Conservation (phyloP, 2,797 vertebrate species). For the Varecia variegata region DNA sequence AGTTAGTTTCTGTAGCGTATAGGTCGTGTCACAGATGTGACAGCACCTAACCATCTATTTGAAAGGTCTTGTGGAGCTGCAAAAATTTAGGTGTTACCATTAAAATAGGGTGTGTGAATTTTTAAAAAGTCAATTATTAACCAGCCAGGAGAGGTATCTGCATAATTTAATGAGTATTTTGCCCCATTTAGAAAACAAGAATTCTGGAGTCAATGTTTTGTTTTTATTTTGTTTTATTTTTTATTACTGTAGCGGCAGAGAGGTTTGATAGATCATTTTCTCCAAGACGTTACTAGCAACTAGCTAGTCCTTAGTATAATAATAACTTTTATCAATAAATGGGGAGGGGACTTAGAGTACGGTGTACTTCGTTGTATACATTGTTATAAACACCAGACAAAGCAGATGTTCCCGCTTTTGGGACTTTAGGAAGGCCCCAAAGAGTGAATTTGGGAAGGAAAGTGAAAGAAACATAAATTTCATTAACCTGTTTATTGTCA, state of each 20-base stretch:
- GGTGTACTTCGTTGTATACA: accelerated
- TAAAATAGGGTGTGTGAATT: not conserved
- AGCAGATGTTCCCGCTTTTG: not conserved
- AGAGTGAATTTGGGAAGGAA: not conserved
- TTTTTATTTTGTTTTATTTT: constrained; percentile 13
- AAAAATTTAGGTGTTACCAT: not conserved
- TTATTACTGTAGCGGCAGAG: not conserved
- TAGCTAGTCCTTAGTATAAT: not conserved
- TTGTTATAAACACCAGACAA: not conserved
- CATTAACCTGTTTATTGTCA: constrained; percentile 33
- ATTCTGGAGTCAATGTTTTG: not conserved
- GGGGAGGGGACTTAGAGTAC: not conserved
- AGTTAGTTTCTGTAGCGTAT: not conserved
- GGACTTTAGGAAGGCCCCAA: not conserved
- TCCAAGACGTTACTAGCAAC: not conserved
- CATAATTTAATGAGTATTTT: constrained; percentile 25
- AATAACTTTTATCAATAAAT: not conserved
- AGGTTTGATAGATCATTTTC: not conserved
- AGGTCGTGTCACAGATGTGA: not conserved
- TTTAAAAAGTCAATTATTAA: not conserved
- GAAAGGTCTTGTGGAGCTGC: not conserved
- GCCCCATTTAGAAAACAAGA: constrained; percentile 31
- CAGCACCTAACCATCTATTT: not conserved
- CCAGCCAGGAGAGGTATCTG: not conserved
- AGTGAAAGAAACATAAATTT: not conserved